Base-by-base conservation (phyloP, 2,797 vertebrate species). In the Sebastes flavidus region DNA sequence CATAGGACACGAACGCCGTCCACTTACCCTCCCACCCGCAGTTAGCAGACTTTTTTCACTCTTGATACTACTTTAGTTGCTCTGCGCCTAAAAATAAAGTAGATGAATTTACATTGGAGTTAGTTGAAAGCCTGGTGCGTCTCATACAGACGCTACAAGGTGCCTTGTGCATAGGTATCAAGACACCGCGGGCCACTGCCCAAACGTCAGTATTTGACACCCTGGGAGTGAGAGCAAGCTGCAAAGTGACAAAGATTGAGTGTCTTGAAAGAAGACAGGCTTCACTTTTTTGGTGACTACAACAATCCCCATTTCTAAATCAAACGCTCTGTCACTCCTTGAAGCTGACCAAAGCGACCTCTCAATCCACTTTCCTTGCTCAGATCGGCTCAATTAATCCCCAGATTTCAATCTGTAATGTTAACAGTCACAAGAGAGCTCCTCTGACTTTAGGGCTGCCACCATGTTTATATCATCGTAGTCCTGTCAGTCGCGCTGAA, bases 401-500 rank as follows among this genome's bases (percentile, higher is more conserved):
- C 1, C 2, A 69, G 32, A 66, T 78, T 75, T 49, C 1, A 52
- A 73, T 83, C 27, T 60, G 7, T 32, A 30, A 32, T 11, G 3
- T 18, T 42, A 29, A 42, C 49, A 14, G n/a, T n/a, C 6, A 20
- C 25, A 16, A 12, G 36, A 18, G 14, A 62, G 63, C 49, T 59
- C 32, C 66, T 62, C n/a, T 59, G 8, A 52, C 77, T 61, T 73
- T 1, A 11, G 30, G 65, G 66, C 60, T 8, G 62, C 32, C 42
- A 38, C 25, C 52, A 8, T 67, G 32, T 61, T 52, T 38, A 66
- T 29, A 73, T 62, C 65, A 66, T 38, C 55, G 58, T 65, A 24
- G 61, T 65, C 32, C 62, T 56, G 69, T 75, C 82, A 71, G 30
- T 32, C 12, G 8, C 16, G 52, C 36, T 74, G 79, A 88, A 60